A percentile compares a stretch with the other conserved stretches of the same genome.
These are phyloP conservation scores for Drosophila cardini DNA, from an alignment of 1,140 invertebrate species.

Conservation along the genomic window DNA sequence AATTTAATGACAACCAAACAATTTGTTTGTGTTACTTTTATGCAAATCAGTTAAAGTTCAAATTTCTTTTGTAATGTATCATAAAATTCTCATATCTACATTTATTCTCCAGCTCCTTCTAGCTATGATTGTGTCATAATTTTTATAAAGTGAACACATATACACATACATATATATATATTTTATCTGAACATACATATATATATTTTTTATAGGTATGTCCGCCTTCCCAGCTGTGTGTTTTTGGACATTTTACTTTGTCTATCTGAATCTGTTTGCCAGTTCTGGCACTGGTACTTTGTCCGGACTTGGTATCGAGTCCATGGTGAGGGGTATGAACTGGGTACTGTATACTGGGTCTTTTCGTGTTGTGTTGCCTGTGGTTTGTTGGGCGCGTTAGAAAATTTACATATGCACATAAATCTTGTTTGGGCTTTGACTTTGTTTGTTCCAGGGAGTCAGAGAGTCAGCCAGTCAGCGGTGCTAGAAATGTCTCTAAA, in stretches of 20 bases:
- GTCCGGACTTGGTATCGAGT: not conserved
- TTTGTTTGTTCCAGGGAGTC: slow-evolving; percentile 55
- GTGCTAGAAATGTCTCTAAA: slow-evolving; percentile 67
- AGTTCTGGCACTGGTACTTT: slow-evolving; percentile 31
- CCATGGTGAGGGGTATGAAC: not conserved
- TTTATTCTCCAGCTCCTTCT: not conserved
- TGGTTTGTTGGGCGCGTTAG: slow-evolving; percentile 60
- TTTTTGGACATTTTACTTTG: slow-evolving; percentile 63
- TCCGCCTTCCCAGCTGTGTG: not conserved
- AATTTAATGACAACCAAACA: not conserved
- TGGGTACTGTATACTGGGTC: not conserved
- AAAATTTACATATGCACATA: slow-evolving; percentile 81
- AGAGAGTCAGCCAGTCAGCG: slow-evolving; percentile 18
- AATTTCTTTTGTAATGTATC: slow-evolving; percentile 23
- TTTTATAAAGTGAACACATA: slow-evolving; percentile 47
- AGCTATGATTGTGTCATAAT: slow-evolving; percentile 47
- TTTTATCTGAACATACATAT: slow-evolving; percentile 10
- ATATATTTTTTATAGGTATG: not conserved
- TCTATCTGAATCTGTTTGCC: slow-evolving; percentile 67
- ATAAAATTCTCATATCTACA: slow-evolving; percentile 11
- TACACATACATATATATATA: slow-evolving; percentile 41
- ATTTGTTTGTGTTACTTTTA: slow-evolving; percentile 1
- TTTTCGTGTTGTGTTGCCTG: slow-evolving; percentile 35
- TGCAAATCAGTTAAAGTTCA: slow-evolving; percentile 21
- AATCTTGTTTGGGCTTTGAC: slow-evolving; percentile 76